Percentiles rank a stretch among this genome's conserved stretches.
phyloP scores from a whole-genome alignment of 1,140 invertebrate species.

The Neodiprion lecontei region DNA sequence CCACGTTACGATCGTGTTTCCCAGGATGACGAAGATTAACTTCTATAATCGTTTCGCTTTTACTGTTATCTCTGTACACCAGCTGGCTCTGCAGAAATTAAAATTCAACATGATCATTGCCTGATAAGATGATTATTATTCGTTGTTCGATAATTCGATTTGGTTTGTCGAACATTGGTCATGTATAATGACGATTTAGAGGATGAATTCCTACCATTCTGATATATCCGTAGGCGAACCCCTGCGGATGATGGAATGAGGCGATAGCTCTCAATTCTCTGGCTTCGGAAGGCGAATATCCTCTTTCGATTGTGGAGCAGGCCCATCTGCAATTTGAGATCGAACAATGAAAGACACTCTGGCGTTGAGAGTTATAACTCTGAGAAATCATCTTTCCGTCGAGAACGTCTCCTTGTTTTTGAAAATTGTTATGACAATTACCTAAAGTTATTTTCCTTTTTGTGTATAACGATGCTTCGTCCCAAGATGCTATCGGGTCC shows the following conservation, averaged over 20 bases:
- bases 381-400: background rate
- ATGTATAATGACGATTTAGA: background rate
- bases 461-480: slow-evolving; percentile 86
- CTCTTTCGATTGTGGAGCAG: slow-evolving; percentile 84
- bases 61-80: slow-evolving; percentile 83
- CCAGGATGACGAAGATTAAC: slow-evolving; percentile 86
- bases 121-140: slow-evolving; percentile 7
- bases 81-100: slow-evolving; percentile 75
- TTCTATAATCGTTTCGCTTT: slow-evolving; percentile 89
- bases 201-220: slow-evolving; percentile 69
- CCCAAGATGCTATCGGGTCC: slow-evolving; percentile 85
- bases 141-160: background rate
- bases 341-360: background rate
- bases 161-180: slow-evolving; percentile 3
- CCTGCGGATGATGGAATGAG: slow-evolving; percentile 89
- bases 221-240: slow-evolving; percentile 86
- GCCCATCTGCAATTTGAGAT: slow-evolving; percentile 69
- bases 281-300: slow-evolving; percentile 85
- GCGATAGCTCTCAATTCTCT: slow-evolving; percentile 86
- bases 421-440: slow-evolving; percentile 28
- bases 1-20: slow-evolving; percentile 79
- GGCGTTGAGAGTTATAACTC: slow-evolving; percentile 1
- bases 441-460: slow-evolving; percentile 68
- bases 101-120: background rate
- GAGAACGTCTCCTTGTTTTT: slow-evolving; percentile 23